Base-by-base conservation (phyloP, 2,113 vertebrate species). In the Oxyruncus cristatus region DNA sequence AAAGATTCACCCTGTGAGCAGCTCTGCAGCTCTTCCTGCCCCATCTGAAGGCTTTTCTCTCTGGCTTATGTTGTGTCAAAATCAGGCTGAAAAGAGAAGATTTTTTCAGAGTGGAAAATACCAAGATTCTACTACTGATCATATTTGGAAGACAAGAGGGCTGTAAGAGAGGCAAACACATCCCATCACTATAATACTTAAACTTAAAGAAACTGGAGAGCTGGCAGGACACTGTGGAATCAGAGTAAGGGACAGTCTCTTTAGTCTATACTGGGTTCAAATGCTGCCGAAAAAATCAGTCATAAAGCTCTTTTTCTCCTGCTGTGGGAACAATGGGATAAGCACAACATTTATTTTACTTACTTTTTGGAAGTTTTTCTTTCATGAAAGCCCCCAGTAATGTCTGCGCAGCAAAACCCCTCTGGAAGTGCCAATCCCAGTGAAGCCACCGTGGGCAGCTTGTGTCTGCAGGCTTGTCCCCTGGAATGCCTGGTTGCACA, bases 361-460 rank as follows among this genome's bases (percentile, higher is more conserved):
- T 63, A 18, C 4, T 50, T 88, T 88, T 70, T 62, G 28, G 14
- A 77, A 49, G 8, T 11, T 58, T 79, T 71, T 70, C 0, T 24
- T 73, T 89, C 3, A 13, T 35, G 33, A 72, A n/a, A 2, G 0
- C 2, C 23, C 9, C 6, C 18, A 20, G 39, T 58, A 30, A 20
- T 23, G 4, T 11, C 32, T 49, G 13, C 1, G 7, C 41, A 58
- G 33, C 12, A 8, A 62, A 75, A 12, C 7, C 0, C 2, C n/a
- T 47, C 22, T 33, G 14, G 14, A 33, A n/a, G 26, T 46, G 22
- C 14, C 1, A 2, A 7, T 52, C 27, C 15, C 37, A 49, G 2
- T 0, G 0, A 61, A 59, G 26, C 11, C 0, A 0, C 9, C 0
- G 0, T 1, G 7, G 33, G 20, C 3, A 56, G 8, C 20, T 17